phyloP scores from a whole-genome alignment of 2,888 invertebrate genomes.

The Hypena proboscidalis region DNA sequence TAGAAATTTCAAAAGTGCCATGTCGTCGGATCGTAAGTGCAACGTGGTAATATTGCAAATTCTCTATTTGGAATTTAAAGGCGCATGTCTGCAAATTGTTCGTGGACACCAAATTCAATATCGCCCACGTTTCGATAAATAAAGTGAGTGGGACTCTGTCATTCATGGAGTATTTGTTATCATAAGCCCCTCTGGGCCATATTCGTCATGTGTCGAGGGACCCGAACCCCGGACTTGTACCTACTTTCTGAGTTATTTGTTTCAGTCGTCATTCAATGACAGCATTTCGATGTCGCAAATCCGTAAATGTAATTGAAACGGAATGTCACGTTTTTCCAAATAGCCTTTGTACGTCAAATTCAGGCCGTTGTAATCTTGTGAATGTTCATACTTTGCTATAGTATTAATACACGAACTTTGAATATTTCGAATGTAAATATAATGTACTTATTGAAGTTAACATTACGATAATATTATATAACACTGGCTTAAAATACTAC shows the following conservation, averaged over 20 bases:
- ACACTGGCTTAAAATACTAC: no score
- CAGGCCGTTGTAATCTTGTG: conserved; percentile 42
- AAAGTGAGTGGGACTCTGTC: conserved; percentile 30
- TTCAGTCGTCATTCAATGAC: conserved; percentile 47
- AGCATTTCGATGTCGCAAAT: conserved; percentile 52
- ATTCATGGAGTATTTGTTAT: conserved; percentile 47
- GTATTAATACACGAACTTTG: conserved; percentile 6
- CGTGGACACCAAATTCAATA: conserved; percentile 31
- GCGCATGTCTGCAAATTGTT: background rate
- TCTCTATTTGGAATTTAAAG: background rate
- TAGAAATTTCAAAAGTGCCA: no score
- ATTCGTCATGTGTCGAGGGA: conserved; percentile 49
- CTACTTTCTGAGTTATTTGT: conserved; percentile 43
- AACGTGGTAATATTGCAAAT: conserved; percentile 36
- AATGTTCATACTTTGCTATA: conserved; percentile 25
- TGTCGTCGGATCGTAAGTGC: conserved; percentile 27
- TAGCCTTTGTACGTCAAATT: conserved; percentile 42
- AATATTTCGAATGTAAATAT: no score
- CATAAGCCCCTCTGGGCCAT: conserved; percentile 49
- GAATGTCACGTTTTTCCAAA: conserved; percentile 54
- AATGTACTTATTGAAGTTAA: no score
- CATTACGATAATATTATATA: no score
- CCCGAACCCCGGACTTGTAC: conserved; percentile 21
- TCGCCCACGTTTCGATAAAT: conserved; percentile 34
- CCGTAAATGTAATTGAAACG: conserved; percentile 63